A percentile compares a stretch with the other conserved stretches of the same genome.
These are phyloP conservation scores for Atrichornis clamosus DNA, from an alignment of 2,113 vertebrate genomes.

Conservation along the genomic window DNA sequence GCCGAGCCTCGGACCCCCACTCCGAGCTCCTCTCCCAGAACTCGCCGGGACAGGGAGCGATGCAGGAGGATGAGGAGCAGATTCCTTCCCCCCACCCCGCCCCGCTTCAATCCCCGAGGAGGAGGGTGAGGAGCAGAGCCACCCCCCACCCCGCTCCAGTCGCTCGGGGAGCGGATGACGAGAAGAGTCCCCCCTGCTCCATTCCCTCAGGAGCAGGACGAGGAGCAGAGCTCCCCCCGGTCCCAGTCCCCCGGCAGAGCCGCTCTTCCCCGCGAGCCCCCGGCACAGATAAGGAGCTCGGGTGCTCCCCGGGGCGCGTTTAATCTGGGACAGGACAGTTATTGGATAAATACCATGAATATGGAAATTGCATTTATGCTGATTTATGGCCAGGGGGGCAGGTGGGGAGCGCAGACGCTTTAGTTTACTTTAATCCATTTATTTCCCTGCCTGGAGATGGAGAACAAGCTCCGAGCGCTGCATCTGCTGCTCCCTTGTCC, in stretches of 20 bases:
- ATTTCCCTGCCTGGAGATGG: constrained; percentile 29
- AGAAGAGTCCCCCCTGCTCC: not conserved
- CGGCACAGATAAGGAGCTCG: not conserved
- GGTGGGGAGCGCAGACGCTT: not conserved
- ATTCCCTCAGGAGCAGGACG: not conserved
- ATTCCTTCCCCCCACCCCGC: not conserved
- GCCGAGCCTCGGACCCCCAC: not conserved
- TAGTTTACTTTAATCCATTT: constrained; percentile 30
- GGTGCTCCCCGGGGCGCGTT: constrained; percentile 24
- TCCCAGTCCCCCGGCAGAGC: not conserved
- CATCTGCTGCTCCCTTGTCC: not conserved
- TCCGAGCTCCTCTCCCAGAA: not conserved
- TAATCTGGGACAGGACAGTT: constrained; percentile 56
- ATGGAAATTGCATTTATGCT: constrained; percentile 67
- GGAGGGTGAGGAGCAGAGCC: not conserved
- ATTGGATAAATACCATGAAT: constrained; percentile 68
- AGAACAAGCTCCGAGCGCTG: not conserved
- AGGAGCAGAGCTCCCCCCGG: not conserved
- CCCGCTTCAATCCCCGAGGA: not conserved
- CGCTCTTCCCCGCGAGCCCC: not conserved
- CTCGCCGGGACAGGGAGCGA: not conserved
- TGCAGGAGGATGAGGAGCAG: not conserved
- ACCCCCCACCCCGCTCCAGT: not conserved
- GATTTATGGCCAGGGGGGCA: constrained; percentile 35
- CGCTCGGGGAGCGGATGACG: not conserved